These are phyloP conservation scores for Numenius phaeopus DNA, from an alignment of 2,797 vertebrate species.

Conservation along the genomic window DNA sequence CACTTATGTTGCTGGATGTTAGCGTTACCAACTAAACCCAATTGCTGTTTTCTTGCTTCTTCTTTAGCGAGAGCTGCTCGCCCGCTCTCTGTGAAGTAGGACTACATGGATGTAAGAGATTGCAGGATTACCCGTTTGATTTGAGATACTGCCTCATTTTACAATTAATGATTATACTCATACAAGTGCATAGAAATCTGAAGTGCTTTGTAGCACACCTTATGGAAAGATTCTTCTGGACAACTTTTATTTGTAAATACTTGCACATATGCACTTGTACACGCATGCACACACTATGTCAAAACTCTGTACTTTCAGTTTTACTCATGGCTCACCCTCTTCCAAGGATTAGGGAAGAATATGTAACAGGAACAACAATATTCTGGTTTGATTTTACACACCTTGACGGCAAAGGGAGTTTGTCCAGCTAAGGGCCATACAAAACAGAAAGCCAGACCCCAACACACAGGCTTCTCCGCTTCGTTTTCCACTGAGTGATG, in stretches of 20 bases:
- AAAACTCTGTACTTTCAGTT: background rate
- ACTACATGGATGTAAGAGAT: fast-evolving
- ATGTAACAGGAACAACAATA: fast-evolving
- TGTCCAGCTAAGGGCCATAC: background rate
- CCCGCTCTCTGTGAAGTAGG: background rate
- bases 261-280: background rate
- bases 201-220: background rate
- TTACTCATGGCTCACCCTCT: background rate
- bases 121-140: background rate
- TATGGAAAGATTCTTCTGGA: background rate
- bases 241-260: background rate
- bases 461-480: background rate
- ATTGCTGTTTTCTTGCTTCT: background rate
- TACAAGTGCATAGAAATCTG: fast-evolving
- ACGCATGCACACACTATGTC: fast-evolving
- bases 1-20: background rate
- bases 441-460: background rate
- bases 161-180: background rate
- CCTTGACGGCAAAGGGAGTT: background rate
- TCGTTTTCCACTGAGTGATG: background rate
- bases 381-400: background rate
- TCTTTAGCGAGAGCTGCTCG: background rate
- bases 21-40: fast-evolving
- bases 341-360: background rate
- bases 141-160: background rate